phyloP scores from a whole-genome alignment of 2,797 vertebrate genomes.

The Eremophila alpestris region DNA sequence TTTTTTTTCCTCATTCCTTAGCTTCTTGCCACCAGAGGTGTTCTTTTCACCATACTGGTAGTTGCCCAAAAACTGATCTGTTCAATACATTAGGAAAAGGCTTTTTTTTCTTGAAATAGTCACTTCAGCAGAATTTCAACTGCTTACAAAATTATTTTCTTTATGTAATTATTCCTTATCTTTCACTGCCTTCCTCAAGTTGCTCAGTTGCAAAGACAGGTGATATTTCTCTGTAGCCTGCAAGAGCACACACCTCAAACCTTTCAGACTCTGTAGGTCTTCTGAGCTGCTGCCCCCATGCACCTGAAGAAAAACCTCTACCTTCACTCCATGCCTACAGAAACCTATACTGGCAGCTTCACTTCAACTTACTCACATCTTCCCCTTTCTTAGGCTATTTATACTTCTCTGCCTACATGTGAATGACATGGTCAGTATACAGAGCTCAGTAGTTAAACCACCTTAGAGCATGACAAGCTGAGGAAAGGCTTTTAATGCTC shows the following conservation, averaged over 20 bases:
- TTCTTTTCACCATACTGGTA: background rate
- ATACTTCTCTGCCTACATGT: background rate
- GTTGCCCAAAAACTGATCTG: conserved; percentile 23
- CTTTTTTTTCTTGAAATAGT: background rate
- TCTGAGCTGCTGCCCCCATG: background rate
- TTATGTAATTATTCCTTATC: background rate
- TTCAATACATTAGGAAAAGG: conserved; percentile 25
- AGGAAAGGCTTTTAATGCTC: background rate
- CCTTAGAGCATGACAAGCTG: background rate
- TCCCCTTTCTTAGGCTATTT: background rate
- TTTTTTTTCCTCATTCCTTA: conserved; percentile 28
- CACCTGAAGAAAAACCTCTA: background rate
- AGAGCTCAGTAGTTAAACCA: background rate
- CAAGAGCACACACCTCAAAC: background rate
- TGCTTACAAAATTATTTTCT: background rate
- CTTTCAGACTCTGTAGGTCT: background rate
- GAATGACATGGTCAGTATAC: background rate
- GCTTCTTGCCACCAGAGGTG: background rate
- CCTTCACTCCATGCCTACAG: background rate
- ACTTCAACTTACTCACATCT: background rate
- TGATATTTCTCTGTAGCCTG: background rate
- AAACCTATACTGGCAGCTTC: background rate
- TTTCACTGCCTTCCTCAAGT: background rate
- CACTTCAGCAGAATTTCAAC: background rate
- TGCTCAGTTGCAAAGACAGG: background rate